Percentiles rank a stretch among this genome's conserved stretches.
These are phyloP conservation scores for Chionis minor DNA, from an alignment of 2,113 vertebrate genomes.

Conservation along the genomic window DNA sequence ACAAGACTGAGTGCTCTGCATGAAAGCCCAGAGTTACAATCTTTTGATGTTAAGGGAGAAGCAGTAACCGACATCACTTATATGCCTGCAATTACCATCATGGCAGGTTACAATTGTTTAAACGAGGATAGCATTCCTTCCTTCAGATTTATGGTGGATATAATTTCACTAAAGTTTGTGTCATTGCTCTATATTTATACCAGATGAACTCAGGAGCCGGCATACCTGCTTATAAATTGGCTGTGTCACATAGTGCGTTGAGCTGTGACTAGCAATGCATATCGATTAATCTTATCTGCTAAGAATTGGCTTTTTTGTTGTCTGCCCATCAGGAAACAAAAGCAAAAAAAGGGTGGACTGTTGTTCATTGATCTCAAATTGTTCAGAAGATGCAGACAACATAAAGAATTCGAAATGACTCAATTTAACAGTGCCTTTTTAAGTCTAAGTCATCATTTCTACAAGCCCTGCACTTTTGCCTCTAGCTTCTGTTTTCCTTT, in stretches of 20 bases:
- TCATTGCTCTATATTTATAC: background rate
- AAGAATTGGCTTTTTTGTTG: background rate
- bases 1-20: background rate
- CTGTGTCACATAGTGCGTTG: accelerated
- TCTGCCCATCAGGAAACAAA: conserved; percentile 22
- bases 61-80: background rate
- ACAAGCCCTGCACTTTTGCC: background rate
- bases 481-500: conserved; percentile 16
- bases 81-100: background rate
- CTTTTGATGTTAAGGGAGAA: background rate
- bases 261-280: background rate
- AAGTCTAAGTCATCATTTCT: background rate
- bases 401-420: background rate
- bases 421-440: background rate
- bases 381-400: background rate
- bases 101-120: background rate
- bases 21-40: background rate
- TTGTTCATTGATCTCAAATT: background rate
- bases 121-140: background rate
- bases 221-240: background rate
- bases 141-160: background rate
- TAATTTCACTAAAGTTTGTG: background rate
- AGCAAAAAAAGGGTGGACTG: background rate
- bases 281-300: background rate
- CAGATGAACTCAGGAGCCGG: background rate